Evolutionary conservation across 2,888 invertebrate species (phyloP).

Genomic region (Tortrix viridana): DNA sequence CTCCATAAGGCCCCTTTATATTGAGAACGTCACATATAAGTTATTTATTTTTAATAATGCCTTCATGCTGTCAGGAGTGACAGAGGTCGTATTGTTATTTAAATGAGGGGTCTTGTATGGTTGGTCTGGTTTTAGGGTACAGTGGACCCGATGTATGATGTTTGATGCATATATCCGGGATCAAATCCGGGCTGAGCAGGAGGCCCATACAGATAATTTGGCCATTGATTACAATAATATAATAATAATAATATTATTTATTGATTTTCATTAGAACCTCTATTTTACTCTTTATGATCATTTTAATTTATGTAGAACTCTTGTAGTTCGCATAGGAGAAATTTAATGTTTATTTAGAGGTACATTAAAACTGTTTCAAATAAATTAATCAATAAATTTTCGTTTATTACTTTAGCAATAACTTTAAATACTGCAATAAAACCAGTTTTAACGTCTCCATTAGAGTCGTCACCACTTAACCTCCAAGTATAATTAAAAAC

Average conservation of each 20-base stretch:
- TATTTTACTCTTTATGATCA: too few species aligned
- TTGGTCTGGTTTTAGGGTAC: slow-evolving; percentile 16
- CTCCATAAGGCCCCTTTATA: too few species aligned
- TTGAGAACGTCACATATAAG: too few species aligned
- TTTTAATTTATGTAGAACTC: too few species aligned
- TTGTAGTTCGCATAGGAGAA: too few species aligned
- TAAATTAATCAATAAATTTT: too few species aligned
- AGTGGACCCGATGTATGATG: not conserved
- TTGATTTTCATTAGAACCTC: too few species aligned
- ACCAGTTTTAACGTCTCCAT: slow-evolving; percentile 17
- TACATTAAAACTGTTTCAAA: not conserved
- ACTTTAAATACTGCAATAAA: not conserved
- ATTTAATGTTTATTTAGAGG: too few species aligned
- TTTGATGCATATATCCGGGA: not conserved
- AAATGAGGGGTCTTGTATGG: slow-evolving; percentile 26
- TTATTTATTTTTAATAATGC: slow-evolving; percentile 33
- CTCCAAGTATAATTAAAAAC: slow-evolving; percentile 15
- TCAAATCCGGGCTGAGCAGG: too few species aligned
- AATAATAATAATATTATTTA: too few species aligned
- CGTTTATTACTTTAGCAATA: not conserved
- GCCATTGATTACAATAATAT: too few species aligned
- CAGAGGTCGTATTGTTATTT: slow-evolving; percentile 36
- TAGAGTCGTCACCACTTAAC: slow-evolving; percentile 27
- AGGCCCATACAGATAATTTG: too few species aligned
- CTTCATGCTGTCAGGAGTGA: slow-evolving; percentile 17